Evolutionary conservation across 2,888 invertebrate species (phyloP), one percentile per base, ranked within the genome.

Genomic region (Campoletis raptor): DNA sequence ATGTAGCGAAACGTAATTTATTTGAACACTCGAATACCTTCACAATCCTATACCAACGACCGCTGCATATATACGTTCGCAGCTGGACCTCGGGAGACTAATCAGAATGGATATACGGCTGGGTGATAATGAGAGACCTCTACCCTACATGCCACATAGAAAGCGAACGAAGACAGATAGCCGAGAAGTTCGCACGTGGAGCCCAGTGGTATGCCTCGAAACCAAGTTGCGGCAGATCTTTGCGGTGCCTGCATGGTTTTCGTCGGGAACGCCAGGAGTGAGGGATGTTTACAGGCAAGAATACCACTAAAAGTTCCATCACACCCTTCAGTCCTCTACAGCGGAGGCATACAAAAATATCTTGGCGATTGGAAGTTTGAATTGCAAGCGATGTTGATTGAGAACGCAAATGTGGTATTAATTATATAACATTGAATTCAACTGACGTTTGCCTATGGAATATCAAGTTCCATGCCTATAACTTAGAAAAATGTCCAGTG

Each of bases 31-130:
- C n/a, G n/a, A n/a, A n/a, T n/a, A n/a, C n/a, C n/a, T n/a, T n/a
- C n/a, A n/a, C n/a, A n/a, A n/a, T n/a, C n/a, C n/a, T n/a, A n/a
- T n/a, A n/a, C n/a, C n/a, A n/a, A n/a, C n/a, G n/a, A n/a, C n/a
- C n/a, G n/a, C n/a, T n/a, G n/a, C n/a, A 42, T 48, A 30, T 48
- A 70, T 61, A 24, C 40, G 37, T 30, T 79, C 52, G 69, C 61
- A 57, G 74, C 74, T 74, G 78, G 80, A 81, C 37, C 72, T 76
- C 66, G 42, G 72, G 57, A 69, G 83, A 80, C 85, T 89, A 90
- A 90, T 89, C 88, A 90, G 90, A 87, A 90, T 90, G 88, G 88
- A 89, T 89, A 89, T 89, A 89, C 85, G 88, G 87, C 81, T 37
- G 77, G 86, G 87, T 86, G 90, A 89, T 90, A 89, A 90, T 90